These are phyloP conservation scores for Melanotaenia pygmaea DNA, from an alignment of 2,797 vertebrate species.

Conservation along the genomic window DNA sequence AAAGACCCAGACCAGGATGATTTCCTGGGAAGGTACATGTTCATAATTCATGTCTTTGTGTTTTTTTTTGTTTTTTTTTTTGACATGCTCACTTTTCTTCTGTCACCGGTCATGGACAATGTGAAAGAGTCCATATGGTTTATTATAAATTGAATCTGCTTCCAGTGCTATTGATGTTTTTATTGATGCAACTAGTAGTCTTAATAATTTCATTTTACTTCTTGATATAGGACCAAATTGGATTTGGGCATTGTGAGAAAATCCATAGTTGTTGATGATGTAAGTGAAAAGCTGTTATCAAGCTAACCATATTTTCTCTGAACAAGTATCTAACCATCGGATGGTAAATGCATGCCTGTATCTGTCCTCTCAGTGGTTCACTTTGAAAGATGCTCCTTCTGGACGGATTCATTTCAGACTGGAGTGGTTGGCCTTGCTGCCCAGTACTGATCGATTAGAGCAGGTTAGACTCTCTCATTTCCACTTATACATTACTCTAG, in stretches of 20 bases:
- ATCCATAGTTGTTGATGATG: constrained; percentile 86
- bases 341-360: constrained; percentile 17
- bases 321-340: not conserved
- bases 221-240: constrained; percentile 84
- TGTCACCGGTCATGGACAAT: constrained; percentile 21
- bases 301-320: not conserved
- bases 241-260: constrained; percentile 91
- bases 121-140: not conserved
- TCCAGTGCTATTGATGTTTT: constrained; percentile 4
- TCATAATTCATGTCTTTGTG: constrained; percentile 73
- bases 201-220: not conserved
- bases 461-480: constrained; percentile 78
- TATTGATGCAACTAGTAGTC: not conserved
- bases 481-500: not conserved
- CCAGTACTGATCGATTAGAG: constrained; percentile 84
- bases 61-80: constrained; percentile 73
- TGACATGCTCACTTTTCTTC: constrained; percentile 41
- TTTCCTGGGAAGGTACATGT: constrained; percentile 93
- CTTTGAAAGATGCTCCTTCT: constrained; percentile 84
- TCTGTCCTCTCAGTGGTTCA: constrained; percentile 86
- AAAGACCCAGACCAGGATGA: constrained; percentile 96
- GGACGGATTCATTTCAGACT: constrained; percentile 89
- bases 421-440: constrained; percentile 89
- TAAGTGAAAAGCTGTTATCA: constrained; percentile 69
- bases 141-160: not conserved